phyloP scores from a whole-genome alignment of 2,888 invertebrate species.

The Augochlorella aurata region DNA sequence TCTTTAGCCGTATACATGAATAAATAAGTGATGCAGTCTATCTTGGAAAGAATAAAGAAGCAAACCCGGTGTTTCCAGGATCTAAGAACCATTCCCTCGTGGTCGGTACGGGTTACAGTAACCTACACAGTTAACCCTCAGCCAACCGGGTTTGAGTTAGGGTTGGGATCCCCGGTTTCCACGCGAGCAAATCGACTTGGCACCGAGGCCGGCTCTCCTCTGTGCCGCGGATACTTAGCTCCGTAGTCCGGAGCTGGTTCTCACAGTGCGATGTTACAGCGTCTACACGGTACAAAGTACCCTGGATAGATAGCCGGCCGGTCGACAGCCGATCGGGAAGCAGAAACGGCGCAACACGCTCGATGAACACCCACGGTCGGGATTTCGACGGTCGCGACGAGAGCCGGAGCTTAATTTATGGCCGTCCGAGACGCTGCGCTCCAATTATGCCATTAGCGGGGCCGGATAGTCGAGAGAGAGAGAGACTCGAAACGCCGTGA shows the following conservation, averaged over 20 bases:
- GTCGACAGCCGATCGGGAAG: slow-evolving; percentile 5
- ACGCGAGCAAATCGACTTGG: neutral
- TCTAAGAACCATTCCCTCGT: no score
- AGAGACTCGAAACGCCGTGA: slow-evolving; percentile 43
- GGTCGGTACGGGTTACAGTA: no score
- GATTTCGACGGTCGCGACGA: slow-evolving; percentile 40
- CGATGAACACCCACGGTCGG: slow-evolving; percentile 14
- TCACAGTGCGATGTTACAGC: slow-evolving; percentile 13
- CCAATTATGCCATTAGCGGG: slow-evolving; percentile 64
- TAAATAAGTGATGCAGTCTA: no score
- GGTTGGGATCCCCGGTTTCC: neutral
- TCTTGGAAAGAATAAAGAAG: no score
- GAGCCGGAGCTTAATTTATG: slow-evolving; percentile 66
- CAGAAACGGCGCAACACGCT: neutral
- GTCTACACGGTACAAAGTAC: slow-evolving; percentile 9
- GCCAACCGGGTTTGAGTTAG: no score
- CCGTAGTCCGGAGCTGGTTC: neutral
- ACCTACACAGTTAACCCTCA: no score
- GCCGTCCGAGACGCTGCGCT: slow-evolving; percentile 53
- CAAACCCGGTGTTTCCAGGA: no score
- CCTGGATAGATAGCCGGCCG: neutral
- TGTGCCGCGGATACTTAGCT: neutral
- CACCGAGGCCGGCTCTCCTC: neutral
- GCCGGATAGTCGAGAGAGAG: slow-evolving; percentile 42
- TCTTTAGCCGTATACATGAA: no score